These are phyloP conservation scores for Cettia cetti DNA, from an alignment of 2,113 vertebrate species.

Conservation along the genomic window DNA sequence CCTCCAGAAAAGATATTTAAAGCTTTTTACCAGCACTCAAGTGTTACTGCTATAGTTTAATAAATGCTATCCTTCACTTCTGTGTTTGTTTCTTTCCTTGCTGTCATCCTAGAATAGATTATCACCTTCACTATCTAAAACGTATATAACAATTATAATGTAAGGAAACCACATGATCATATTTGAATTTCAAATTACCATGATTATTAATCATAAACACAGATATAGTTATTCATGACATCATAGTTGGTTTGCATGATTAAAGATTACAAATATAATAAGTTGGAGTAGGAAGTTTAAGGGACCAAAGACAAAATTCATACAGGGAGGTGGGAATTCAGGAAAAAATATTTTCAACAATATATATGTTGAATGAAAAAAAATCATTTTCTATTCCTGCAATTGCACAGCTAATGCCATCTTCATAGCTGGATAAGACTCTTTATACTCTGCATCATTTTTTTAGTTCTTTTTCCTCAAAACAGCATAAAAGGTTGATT, in stretches of 20 bases:
- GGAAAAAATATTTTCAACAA: background rate
- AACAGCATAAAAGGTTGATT: background rate
- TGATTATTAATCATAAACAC: background rate
- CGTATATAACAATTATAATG: background rate
- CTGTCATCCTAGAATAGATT: background rate
- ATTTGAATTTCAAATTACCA: background rate
- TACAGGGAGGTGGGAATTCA: background rate
- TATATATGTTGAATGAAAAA: accelerated
- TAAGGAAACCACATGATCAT: background rate
- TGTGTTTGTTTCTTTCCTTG: background rate
- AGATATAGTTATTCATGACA: background rate
- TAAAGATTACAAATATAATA: background rate
- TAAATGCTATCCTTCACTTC: background rate
- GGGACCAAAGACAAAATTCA: background rate
- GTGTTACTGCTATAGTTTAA: background rate
- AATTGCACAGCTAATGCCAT: background rate
- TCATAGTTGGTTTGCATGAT: background rate
- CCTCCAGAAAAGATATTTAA: background rate
- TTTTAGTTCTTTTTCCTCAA: background rate
- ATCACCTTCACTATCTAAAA: background rate
- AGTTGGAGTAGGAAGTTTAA: background rate
- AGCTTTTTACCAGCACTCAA: background rate
- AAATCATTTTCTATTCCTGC: background rate
- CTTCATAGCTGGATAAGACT: background rate
- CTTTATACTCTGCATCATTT: background rate